Evolutionary conservation across 1,140 invertebrate species (phyloP), one percentile per base, ranked within the genome.

Genomic region (Pogonomyrmex barbatus): DNA sequence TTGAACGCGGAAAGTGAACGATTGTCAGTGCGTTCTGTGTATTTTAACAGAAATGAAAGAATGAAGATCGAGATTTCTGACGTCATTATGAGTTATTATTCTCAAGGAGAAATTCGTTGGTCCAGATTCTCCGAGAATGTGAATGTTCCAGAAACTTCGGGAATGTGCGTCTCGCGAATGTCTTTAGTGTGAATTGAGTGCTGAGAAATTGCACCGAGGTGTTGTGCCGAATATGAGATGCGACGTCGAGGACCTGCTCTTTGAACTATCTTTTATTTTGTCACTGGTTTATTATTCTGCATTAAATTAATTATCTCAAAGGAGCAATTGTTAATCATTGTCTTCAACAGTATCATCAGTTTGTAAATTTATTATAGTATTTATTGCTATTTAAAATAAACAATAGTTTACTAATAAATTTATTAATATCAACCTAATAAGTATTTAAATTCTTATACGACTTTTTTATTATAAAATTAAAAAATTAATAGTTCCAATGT

Each of bases 21-120:
- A 30, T 56, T 17, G 10, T 14, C 52, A 39, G 63, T 81, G 68
- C 33, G 14, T 52, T 45, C 36, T 9, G 17, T 30, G 12, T 4
- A 73, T 73, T 73, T 36, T 56, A 45, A 24, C 45, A 17, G 71
- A 85, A 85, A 47, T 60, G 65, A 83, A 67, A 45, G 10, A 60
- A 42, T 10, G 24, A 9, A 17, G 4, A 73, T 24, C 2, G 36
- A 42, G 10, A 24, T 0, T 60, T 36, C 5, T 10, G 2, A 17
- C 54, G 63, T 36, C 45, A 8, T 2, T n/a, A 56, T 12, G 4
- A 17, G 24, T 54, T 33, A 9, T 42, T 60, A 9, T 42, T 60
- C 39, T 9, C 10, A 5, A 45, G 52, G 45, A 39, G 12, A 75
- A 60, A 75, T 62, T 82, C 12, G 1, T 17, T 58, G 68, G 12